Conservation (phyloP, 30 jellyfish, hydroid and myxozoan genomes). For the Cassiopea andromeda region DNA sequence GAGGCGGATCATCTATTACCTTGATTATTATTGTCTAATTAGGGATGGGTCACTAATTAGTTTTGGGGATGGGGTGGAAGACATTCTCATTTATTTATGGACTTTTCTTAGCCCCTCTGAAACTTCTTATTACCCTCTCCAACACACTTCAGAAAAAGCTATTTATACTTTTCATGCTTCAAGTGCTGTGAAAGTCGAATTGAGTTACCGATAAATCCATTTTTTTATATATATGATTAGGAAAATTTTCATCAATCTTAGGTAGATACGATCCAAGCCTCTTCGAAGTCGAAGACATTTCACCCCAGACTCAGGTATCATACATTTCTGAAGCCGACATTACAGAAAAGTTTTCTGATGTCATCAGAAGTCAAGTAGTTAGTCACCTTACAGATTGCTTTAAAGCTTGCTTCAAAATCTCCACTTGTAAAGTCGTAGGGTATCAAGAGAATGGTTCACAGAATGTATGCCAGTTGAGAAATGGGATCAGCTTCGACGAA, state of each 20-base stretch:
- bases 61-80: too few species aligned
- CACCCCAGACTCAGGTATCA: slow-evolving; percentile 13
- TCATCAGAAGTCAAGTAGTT: not conserved
- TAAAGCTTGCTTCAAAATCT: not conserved
- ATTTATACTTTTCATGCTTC: too few species aligned
- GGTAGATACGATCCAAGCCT: slow-evolving; percentile 41
- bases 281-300: slow-evolving; percentile 8
- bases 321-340: not conserved
- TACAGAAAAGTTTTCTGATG: not conserved
- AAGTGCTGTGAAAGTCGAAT: too few species aligned
- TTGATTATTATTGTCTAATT: too few species aligned
- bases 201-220: not conserved
- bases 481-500: not conserved
- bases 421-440: slow-evolving; percentile 23
- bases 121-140: too few species aligned
- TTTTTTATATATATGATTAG: not conserved
- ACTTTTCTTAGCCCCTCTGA: too few species aligned
- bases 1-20: too few species aligned
- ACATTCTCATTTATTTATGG: too few species aligned
- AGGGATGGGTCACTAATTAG: too few species aligned
- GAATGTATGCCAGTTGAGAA: slow-evolving; percentile 23
- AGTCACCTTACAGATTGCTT: slow-evolving; percentile 15
- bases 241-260: not conserved
- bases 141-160: too few species aligned
- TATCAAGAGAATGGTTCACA: not conserved